Percentiles rank a stretch among this genome's conserved stretches.
Conservation (phyloP, 2,113 vertebrate genomes). For the Callithrix jacchus region DNA sequence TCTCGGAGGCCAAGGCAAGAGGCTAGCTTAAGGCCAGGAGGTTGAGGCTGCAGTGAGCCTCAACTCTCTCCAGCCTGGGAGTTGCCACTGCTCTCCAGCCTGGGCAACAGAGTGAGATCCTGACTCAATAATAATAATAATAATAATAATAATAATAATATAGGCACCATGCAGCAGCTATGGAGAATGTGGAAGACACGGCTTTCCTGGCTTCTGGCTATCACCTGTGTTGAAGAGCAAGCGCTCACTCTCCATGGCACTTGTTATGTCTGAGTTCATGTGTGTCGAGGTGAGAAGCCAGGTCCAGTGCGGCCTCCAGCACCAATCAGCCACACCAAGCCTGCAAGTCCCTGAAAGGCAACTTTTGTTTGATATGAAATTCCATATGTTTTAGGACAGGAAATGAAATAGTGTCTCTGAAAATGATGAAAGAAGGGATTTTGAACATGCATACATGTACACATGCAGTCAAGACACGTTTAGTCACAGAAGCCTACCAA, state of each 20-base stretch:
- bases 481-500: neutral
- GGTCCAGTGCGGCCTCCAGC: accelerated
- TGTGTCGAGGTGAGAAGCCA: accelerated
- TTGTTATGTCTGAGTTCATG: neutral
- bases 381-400: neutral
- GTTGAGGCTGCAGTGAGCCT: too few species aligned
- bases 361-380: neutral
- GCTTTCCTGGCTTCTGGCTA: neutral
- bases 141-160: neutral
- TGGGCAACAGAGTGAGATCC: too few species aligned
- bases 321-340: neutral
- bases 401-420: slow-evolving; percentile 10
- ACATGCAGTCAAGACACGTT: neutral
- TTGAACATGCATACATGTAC: neutral
- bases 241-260: accelerated
- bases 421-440: neutral
- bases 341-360: neutral
- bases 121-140: too few species aligned
- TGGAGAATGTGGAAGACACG: accelerated
- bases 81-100: too few species aligned
- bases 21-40: too few species aligned
- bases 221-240: neutral
- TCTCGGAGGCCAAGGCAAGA: too few species aligned
- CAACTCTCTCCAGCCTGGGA: too few species aligned
- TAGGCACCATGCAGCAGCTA: accelerated